Percentiles rank a stretch among this genome's conserved stretches.
These are phyloP conservation scores for Lacanobia wlatinum DNA, from an alignment of 2,888 invertebrate genomes.

Conservation along the genomic window DNA sequence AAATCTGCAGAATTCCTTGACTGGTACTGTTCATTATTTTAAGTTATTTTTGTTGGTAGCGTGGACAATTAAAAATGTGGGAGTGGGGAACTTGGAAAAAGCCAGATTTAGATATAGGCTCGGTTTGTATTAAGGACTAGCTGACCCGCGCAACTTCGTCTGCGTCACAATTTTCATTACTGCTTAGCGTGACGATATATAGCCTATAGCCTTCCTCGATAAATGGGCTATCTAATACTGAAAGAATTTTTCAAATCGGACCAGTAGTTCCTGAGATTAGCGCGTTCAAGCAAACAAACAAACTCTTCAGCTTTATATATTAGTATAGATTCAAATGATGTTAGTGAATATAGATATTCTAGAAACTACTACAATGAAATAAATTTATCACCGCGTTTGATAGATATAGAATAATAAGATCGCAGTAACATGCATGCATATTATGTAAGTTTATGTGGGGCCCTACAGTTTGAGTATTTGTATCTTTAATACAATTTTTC, in stretches of 20 bases:
- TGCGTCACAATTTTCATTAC: too few relatives aligned
- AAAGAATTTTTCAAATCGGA: too few relatives aligned
- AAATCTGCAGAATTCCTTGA: conserved; percentile 57
- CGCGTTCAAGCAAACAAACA: too few relatives aligned
- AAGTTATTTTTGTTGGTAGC: conserved; percentile 34
- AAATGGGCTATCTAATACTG: too few relatives aligned
- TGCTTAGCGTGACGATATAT: too few relatives aligned
- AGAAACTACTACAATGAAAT: neutral
- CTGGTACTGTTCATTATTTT: conserved; percentile 31
- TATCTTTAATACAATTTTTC: too few relatives aligned
- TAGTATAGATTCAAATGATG: neutral
- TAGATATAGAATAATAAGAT: neutral
- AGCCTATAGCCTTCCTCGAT: too few relatives aligned
- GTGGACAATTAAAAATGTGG: conserved; percentile 30
- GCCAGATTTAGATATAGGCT: neutral
- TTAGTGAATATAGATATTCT: neutral
- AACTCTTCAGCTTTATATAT: too few relatives aligned
- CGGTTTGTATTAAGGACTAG: neutral
- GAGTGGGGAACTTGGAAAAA: neutral
- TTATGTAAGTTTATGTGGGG: too few relatives aligned
- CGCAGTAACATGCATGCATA: neutral
- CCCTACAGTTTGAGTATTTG: too few relatives aligned
- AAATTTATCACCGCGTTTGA: neutral
- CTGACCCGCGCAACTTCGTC: too few relatives aligned
- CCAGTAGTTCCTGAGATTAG: too few relatives aligned